Evolutionary conservation across 2,888 invertebrate species (phyloP).

Genomic region (Tenthredo amoena): DNA sequence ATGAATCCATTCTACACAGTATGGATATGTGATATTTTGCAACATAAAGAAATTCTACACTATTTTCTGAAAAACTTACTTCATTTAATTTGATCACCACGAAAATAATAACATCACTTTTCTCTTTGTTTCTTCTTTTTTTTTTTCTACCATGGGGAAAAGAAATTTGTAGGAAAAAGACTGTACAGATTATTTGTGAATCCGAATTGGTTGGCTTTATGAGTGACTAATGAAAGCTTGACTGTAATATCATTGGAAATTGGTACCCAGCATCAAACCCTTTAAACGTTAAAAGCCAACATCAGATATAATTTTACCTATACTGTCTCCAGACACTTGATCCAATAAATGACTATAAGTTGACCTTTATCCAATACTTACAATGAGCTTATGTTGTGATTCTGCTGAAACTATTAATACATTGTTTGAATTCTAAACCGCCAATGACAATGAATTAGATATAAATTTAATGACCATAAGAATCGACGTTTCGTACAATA

Average conservation of each 20-base stretch:
- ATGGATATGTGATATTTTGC: background rate
- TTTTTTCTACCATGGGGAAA: background rate
- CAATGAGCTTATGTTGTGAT: background rate
- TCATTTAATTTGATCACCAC: background rate
- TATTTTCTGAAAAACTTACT: background rate
- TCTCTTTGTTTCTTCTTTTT: background rate
- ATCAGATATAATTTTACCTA: background rate
- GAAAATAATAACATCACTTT: background rate
- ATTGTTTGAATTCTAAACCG: background rate
- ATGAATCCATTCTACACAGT: background rate
- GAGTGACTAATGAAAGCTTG: background rate
- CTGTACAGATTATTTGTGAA: background rate
- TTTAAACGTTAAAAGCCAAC: background rate
- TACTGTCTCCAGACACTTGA: conserved; percentile 8
- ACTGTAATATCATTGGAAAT: conserved; percentile 9
- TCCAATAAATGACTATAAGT: background rate
- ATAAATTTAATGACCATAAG: background rate
- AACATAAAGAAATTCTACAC: background rate
- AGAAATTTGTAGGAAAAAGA: background rate
- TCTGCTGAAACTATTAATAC: background rate
- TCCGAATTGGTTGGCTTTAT: background rate
- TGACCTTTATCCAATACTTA: background rate
- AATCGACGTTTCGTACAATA: background rate
- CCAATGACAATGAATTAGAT: background rate
- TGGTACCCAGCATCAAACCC: background rate